These are phyloP conservation scores for Ameiurus melas DNA, from an alignment of 2,113 vertebrate species.

Conservation along the genomic window DNA sequence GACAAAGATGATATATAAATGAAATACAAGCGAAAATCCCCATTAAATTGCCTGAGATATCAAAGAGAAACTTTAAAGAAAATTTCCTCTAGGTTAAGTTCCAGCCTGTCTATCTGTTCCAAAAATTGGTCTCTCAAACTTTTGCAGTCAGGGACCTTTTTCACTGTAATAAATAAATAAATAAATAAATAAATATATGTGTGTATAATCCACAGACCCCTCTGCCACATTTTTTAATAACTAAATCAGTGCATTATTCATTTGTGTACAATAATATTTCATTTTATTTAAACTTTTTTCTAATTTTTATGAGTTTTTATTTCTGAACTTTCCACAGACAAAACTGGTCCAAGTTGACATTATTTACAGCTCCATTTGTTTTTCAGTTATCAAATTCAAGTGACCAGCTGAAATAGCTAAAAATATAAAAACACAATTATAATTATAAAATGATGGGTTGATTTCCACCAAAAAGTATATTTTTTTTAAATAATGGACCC, in stretches of 20 bases:
- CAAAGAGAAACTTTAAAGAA: not conserved
- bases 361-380: not conserved
- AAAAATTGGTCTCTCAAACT: not conserved
- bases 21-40: not conserved
- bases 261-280: not conserved
- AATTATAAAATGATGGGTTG: not conserved
- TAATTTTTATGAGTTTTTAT: not conserved
- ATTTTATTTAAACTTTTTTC: not conserved
- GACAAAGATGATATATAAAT: not conserved
- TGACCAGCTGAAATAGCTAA: not conserved
- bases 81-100: not conserved
- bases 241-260: not conserved
- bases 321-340: not conserved
- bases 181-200: too few species aligned
- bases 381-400: not conserved
- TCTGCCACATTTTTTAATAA: not conserved
- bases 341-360: not conserved
- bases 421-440: not conserved
- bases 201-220: not conserved
- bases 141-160: too few species aligned
- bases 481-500: not conserved
- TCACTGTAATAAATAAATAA: not conserved
- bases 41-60: not conserved
- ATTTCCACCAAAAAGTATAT: not conserved
- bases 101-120: not conserved